These are phyloP conservation scores for Taurulus bubalis DNA, from an alignment of 2,113 vertebrate species.

Conservation along the genomic window DNA sequence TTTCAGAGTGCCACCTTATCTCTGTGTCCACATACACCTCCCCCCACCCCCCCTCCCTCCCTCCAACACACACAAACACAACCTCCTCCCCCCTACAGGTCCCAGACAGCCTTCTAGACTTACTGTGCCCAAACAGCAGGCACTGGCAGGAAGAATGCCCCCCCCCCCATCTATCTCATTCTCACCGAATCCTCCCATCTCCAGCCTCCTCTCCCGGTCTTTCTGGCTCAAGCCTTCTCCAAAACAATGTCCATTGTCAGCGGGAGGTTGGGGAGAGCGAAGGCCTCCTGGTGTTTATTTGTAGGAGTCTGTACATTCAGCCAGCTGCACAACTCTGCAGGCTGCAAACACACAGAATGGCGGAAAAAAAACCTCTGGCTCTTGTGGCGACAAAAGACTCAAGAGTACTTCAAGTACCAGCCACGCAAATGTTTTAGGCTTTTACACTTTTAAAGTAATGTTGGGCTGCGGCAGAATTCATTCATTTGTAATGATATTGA, in stretches of 20 bases:
- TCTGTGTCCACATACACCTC: conserved; percentile 62
- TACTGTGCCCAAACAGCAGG: conserved; percentile 41
- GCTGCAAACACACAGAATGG: conserved; percentile 8
- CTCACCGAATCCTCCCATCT: conserved; percentile 36
- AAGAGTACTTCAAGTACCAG: conserved; percentile 14
- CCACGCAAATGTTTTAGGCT: neutral
- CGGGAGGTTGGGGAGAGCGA: conserved; percentile 36
- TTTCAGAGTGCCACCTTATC: conserved; percentile 71
- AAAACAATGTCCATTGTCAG: conserved; percentile 65
- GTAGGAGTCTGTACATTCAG: conserved; percentile 33
- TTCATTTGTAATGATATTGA: neutral
- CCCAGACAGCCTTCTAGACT: conserved; percentile 54
- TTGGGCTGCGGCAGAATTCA: neutral
- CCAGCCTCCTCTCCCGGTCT: conserved; percentile 33
- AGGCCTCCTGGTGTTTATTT: conserved; percentile 57
- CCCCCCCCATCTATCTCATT: neutral
- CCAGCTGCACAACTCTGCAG: conserved; percentile 46
- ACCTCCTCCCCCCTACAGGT: conserved; percentile 17
- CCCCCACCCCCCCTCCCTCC: neutral
- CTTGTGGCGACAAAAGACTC: neutral
- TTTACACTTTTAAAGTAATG: neutral
- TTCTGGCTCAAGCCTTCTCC: conserved; percentile 50
- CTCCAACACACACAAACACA: conserved; percentile 7
- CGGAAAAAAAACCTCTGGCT: conserved; percentile 16
- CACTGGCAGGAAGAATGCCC: conserved; percentile 41